A percentile compares a stretch with the other conserved stretches of the same genome.
These are phyloP conservation scores for Scaptomyza graminum DNA, from an alignment of 1,140 invertebrate genomes.

Conservation along the genomic window DNA sequence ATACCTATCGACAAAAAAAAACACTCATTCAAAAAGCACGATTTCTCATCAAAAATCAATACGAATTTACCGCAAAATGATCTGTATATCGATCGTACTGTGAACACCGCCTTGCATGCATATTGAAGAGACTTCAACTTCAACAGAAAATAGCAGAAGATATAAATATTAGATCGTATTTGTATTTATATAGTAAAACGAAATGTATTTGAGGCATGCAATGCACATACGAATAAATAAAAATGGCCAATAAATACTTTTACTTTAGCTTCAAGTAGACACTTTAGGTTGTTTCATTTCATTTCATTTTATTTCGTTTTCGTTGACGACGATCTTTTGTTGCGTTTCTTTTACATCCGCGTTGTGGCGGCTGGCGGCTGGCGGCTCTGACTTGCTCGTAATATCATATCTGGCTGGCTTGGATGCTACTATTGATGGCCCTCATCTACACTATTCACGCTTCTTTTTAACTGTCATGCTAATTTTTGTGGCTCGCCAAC, in stretches of 20 bases:
- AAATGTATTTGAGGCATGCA: conserved; percentile 29
- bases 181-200: too few species aligned
- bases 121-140: conserved; percentile 5
- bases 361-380: conserved; percentile 10
- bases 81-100: conserved; percentile 20
- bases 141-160: background rate
- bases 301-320: conserved; percentile 19
- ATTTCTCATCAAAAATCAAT: conserved; percentile 26
- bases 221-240: conserved; percentile 24
- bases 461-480: conserved; percentile 42
- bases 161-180: background rate
- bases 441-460: conserved; percentile 31
- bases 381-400: conserved; percentile 2
- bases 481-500: conserved; percentile 20
- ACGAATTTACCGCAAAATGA: conserved; percentile 19
- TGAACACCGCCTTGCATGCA: conserved; percentile 24
- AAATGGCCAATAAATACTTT: conserved; percentile 20
- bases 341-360: conserved; percentile 42
- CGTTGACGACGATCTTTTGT: conserved; percentile 25
- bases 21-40: conserved; percentile 14
- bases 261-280: conserved; percentile 10
- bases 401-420: conserved; percentile 3
- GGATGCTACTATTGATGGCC: conserved; percentile 22
- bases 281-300: conserved; percentile 14
- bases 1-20: conserved; percentile 33